These are phyloP conservation scores for Cepphus grylle DNA, from an alignment of 2,113 vertebrate species.

Conservation along the genomic window DNA sequence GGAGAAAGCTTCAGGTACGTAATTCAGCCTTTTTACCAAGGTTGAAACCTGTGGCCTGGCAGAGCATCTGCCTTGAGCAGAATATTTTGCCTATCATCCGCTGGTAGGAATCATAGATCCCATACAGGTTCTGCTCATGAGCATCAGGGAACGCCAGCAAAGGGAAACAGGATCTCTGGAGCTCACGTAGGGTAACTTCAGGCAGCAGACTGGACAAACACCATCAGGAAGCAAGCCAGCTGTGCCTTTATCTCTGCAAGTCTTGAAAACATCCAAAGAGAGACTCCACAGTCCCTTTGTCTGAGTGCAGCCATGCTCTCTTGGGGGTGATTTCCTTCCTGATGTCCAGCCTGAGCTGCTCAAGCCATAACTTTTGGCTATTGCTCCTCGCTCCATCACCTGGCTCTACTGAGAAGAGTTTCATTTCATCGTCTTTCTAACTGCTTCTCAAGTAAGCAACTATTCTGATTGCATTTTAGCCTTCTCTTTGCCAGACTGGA, in stretches of 20 bases:
- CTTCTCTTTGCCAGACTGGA: neutral
- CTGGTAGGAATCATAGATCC: neutral
- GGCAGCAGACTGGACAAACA: neutral
- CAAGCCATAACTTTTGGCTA: neutral
- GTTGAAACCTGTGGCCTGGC: neutral
- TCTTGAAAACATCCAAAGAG: neutral
- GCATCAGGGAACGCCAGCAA: neutral
- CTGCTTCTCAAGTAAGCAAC: neutral
- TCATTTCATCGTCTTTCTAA: neutral
- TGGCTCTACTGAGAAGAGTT: neutral
- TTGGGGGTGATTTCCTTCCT: neutral
- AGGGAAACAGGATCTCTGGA: neutral
- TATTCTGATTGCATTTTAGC: neutral
- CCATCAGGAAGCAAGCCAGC: neutral
- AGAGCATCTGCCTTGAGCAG: neutral
- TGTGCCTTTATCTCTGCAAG: fast-evolving
- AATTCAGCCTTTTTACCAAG: neutral
- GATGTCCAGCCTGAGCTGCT: neutral
- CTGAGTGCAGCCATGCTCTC: neutral
- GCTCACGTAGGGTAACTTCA: neutral
- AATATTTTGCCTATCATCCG: neutral
- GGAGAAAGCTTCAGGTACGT: neutral
- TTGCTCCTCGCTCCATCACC: neutral
- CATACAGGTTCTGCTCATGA: neutral
- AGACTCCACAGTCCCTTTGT: neutral